Evolutionary conservation across 2,113 vertebrate species (phyloP).

Genomic region (Potamarius usumacintae): DNA sequence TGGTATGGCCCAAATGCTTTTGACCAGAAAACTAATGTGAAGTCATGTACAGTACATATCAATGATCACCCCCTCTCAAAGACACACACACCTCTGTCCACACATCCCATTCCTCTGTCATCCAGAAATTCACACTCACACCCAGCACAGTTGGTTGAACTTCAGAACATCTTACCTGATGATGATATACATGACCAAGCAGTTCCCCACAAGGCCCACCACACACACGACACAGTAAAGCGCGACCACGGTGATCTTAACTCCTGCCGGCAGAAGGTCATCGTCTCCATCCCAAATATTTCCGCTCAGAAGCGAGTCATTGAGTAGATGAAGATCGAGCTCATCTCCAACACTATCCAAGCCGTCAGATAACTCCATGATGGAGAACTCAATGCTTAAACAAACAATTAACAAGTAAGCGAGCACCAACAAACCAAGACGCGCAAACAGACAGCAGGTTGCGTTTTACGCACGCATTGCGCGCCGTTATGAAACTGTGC

Average conservation of each 20-base stretch:
- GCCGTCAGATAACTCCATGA: constrained; percentile 37
- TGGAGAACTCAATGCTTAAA: not conserved
- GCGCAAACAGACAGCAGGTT: constrained; percentile 1
- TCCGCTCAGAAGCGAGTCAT: constrained; percentile 38
- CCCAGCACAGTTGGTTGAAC: not conserved
- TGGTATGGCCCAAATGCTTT: not conserved
- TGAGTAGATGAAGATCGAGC: constrained; percentile 26
- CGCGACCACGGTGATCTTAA: constrained; percentile 46
- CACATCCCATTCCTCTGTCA: not conserved
- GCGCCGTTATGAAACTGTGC: not conserved
- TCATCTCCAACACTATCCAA: not conserved
- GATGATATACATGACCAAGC: constrained; percentile 42
- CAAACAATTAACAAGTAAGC: constrained; percentile 8
- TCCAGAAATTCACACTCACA: not conserved
- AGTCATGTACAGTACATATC: not conserved
- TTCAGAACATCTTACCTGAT: constrained; percentile 48
- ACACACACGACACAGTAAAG: constrained; percentile 52
- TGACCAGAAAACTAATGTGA: not conserved
- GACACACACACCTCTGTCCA: not conserved
- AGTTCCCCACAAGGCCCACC: constrained; percentile 53
- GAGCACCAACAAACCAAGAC: not conserved
- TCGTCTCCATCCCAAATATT: constrained; percentile 38
- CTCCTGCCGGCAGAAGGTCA: constrained; percentile 26
- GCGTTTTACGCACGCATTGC: not conserved
- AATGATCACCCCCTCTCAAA: too few relatives aligned